phyloP scores from a whole-genome alignment of 2,797 vertebrate species.

The Limnodromus scolopaceus region DNA sequence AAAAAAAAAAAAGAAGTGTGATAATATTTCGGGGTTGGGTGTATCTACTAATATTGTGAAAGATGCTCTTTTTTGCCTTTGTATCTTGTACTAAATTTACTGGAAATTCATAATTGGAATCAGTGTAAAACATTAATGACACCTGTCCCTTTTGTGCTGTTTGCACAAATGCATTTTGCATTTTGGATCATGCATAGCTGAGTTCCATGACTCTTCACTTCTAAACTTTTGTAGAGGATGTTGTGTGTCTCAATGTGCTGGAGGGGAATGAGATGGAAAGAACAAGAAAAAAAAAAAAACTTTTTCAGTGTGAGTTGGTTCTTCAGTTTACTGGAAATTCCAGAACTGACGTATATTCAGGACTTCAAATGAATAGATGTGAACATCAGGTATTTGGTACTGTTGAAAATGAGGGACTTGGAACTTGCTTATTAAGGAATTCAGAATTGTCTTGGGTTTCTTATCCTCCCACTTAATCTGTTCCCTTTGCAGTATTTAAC shows the following conservation, averaged over 20 bases:
- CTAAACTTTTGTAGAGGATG: neutral
- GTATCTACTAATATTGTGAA: neutral
- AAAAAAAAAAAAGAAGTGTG: neutral
- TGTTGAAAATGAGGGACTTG: neutral
- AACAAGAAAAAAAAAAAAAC: neutral
- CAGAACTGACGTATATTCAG: neutral
- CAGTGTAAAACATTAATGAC: neutral
- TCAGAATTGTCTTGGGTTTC: neutral
- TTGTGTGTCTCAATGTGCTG: neutral
- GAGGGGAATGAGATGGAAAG: neutral
- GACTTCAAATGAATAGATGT: neutral
- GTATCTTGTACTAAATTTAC: neutral
- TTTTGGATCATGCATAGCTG: neutral
- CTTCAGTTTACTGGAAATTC: neutral
- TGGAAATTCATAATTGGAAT: neutral
- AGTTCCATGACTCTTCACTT: neutral
- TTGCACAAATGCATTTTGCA: neutral
- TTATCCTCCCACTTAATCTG: neutral
- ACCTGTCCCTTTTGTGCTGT: neutral
- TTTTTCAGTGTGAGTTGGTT: neutral
- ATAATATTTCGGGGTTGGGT: neutral
- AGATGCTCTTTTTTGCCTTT: neutral
- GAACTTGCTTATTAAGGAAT: neutral
- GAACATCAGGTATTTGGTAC: neutral
- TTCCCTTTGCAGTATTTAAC: neutral